A percentile compares a stretch with the other conserved stretches of the same genome.
phyloP scores from a whole-genome alignment of 92 coral and sea anemone species.

The Siderastrea radians region DNA sequence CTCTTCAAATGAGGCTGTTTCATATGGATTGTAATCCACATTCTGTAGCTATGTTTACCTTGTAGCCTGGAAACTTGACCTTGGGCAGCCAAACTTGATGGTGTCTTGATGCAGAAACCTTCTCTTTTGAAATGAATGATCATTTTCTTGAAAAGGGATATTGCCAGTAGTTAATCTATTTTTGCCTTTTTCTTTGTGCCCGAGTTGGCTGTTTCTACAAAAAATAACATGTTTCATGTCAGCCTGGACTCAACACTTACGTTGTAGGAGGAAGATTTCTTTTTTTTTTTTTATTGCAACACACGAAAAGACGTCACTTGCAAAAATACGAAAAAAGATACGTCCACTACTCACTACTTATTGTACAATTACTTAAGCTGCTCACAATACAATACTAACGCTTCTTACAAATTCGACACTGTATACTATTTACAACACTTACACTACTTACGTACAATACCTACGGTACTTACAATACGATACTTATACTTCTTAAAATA shows the following conservation, averaged over 20 bases:
- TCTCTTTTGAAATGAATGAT: conserved; percentile 31
- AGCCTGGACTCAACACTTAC: background rate
- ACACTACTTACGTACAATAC: no score
- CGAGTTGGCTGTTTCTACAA: background rate
- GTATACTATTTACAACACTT: no score
- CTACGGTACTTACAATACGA: no score
- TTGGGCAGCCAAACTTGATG: conserved; percentile 70
- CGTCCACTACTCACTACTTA: no score
- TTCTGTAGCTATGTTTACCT: conserved; percentile 41
- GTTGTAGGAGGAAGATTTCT: background rate
- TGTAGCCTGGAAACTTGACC: conserved; percentile 65
- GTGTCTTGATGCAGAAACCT: conserved; percentile 52
- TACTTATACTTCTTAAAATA: no score
- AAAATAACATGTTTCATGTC: conserved; percentile 4
- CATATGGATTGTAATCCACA: no score
- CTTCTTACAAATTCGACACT: no score
- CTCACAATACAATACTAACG: no score
- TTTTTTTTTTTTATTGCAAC: conserved; percentile 17
- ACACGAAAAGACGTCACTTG: no score
- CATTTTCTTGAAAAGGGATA: background rate
- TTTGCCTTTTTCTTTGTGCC: background rate
- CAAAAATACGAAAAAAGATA: no score
- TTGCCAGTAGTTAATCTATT: background rate
- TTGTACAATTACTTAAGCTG: no score
- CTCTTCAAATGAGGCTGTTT: no score